phyloP scores from a whole-genome alignment of 53 echinoderm and acorn worm genomes.

The Zoroaster sp. region DNA sequence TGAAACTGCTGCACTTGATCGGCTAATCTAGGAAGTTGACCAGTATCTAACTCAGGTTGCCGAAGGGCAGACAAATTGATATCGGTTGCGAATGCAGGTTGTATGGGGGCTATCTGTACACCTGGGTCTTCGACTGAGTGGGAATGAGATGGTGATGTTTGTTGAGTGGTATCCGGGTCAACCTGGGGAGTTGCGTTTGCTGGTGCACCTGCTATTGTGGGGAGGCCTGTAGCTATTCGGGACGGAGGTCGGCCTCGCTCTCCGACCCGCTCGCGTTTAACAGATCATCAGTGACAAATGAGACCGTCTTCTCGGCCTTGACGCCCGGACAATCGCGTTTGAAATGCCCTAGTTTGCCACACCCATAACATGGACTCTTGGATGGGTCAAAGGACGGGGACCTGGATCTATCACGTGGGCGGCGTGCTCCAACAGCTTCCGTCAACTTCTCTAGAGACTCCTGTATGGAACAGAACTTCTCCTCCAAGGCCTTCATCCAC shows the following conservation, averaged over 20 bases:
- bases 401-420: not conserved
- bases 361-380: constrained; percentile 4
- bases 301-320: constrained; percentile 2
- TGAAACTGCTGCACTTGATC: constrained; percentile 14
- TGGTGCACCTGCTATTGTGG: not conserved
- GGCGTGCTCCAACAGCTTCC: not conserved
- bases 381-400: not conserved
- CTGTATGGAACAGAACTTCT: not conserved
- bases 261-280: constrained; percentile 45
- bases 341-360: constrained; percentile 25
- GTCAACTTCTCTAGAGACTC: constrained; percentile 1
- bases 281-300: constrained; percentile 16
- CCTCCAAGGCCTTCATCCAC: constrained; percentile 9
- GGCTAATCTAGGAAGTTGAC: not conserved
- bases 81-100: not conserved
- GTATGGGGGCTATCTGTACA: not conserved
- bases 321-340: not conserved
- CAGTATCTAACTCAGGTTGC: not conserved
- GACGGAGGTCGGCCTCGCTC: constrained; percentile 30
- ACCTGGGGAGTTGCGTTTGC: not conserved
- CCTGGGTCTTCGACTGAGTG: not conserved
- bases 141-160: not conserved
- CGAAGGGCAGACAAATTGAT: not conserved
- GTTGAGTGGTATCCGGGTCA: not conserved
- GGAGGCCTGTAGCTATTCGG: not conserved